These are phyloP conservation scores for Calonectris borealis DNA, from an alignment of 2,113 vertebrate genomes.

Conservation along the genomic window DNA sequence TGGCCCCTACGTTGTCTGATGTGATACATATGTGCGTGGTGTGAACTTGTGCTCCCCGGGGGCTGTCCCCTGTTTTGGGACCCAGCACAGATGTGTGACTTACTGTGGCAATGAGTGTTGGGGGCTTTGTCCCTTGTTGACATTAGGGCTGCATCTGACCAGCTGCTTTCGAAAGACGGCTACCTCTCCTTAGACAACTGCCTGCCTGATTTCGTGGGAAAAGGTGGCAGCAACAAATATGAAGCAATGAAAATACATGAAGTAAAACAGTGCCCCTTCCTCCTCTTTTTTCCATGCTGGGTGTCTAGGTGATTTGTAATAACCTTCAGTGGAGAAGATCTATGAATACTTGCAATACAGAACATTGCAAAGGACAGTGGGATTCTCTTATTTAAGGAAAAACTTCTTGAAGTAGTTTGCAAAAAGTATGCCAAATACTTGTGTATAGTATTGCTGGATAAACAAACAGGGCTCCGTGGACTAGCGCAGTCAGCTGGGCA, in stretches of 20 bases:
- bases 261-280: background rate
- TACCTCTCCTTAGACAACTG: background rate
- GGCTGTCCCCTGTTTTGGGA: background rate
- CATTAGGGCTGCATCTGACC: background rate
- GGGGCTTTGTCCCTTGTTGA: background rate
- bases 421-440: background rate
- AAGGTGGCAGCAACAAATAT: background rate
- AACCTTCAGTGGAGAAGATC: background rate
- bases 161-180: background rate
- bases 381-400: background rate
- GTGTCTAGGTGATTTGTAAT: background rate
- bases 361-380: background rate
- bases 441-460: background rate
- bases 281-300: background rate
- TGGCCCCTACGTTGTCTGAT: background rate
- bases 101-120: background rate
- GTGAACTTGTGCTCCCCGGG: background rate
- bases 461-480: background rate
- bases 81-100: background rate
- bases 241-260: background rate
- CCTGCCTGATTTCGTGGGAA: background rate
- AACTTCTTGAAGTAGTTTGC: background rate
- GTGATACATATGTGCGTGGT: accelerated
- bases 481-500: background rate
- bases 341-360: background rate